Evolutionary conservation across 2,797 vertebrate genomes (phyloP).

Genomic region (Carapus acus): DNA sequence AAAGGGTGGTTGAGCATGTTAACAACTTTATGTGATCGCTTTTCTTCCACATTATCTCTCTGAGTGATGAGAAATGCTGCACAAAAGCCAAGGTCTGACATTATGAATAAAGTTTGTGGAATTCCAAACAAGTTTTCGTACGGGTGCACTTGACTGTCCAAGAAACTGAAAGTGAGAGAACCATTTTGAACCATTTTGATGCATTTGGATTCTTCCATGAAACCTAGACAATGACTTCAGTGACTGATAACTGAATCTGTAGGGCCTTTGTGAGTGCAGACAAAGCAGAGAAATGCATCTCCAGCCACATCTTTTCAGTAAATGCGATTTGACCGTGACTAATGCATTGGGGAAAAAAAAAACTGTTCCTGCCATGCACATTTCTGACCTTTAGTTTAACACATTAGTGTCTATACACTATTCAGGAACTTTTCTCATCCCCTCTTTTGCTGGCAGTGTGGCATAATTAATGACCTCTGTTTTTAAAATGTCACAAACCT

Average conservation of each 20-base stretch:
- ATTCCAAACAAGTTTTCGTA: background rate
- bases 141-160: background rate
- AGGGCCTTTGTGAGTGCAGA: constrained; percentile 11
- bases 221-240: background rate
- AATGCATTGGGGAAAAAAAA: constrained; percentile 49
- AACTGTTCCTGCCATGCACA: constrained; percentile 28
- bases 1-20: too few species aligned
- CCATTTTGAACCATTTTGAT: background rate
- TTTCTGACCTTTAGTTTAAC: constrained; percentile 47
- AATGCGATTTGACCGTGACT: constrained; percentile 38
- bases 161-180: too few species aligned
- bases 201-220: background rate
- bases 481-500: too few species aligned
- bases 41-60: background rate
- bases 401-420: too few species aligned
- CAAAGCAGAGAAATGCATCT: constrained; percentile 24
- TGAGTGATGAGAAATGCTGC: background rate
- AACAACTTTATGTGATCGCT: too few species aligned
- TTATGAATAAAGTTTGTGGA: background rate
- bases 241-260: constrained; percentile 2
- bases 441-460: too few species aligned
- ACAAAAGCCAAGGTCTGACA: background rate
- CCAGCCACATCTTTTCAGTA: constrained; percentile 37
- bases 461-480: too few species aligned
- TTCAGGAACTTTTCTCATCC: too few species aligned